Percentiles rank a stretch among this genome's conserved stretches.
phyloP scores from a whole-genome alignment of 2,797 vertebrate genomes.

The Gadopsis bispinosus region DNA sequence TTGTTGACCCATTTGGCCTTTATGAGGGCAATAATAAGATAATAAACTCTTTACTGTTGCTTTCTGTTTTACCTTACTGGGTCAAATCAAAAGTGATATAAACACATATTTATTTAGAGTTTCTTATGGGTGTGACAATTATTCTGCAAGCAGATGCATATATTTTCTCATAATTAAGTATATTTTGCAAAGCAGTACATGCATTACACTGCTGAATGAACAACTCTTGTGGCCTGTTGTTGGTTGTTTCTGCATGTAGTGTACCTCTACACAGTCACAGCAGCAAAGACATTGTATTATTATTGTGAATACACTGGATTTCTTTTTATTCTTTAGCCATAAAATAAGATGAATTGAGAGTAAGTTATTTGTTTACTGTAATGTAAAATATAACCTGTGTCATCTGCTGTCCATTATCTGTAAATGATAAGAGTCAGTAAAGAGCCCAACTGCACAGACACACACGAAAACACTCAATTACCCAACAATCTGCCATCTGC shows the following conservation, averaged over 20 bases:
- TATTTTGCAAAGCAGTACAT: background rate
- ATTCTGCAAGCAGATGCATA: background rate
- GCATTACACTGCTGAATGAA: background rate
- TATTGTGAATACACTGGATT: background rate
- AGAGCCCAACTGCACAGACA: conserved; percentile 9
- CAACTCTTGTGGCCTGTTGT: background rate
- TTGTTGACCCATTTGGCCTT: background rate
- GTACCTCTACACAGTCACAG: background rate
- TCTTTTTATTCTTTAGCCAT: background rate
- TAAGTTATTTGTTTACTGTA: background rate
- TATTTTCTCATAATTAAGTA: background rate
- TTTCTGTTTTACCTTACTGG: background rate
- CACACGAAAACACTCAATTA: conserved; percentile 27
- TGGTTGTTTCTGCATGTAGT: background rate
- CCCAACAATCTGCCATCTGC: conserved; percentile 20
- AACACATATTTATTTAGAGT: background rate
- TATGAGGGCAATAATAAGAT: background rate
- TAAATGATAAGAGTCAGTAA: background rate
- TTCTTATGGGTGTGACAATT: too few species aligned
- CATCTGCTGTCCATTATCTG: background rate
- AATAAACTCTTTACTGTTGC: background rate
- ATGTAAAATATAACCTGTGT: background rate
- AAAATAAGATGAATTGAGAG: background rate
- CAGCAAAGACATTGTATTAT: background rate
- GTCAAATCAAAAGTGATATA: background rate